phyloP scores from a whole-genome alignment of 2,888 invertebrate genomes.

The Epirrita christyi region DNA sequence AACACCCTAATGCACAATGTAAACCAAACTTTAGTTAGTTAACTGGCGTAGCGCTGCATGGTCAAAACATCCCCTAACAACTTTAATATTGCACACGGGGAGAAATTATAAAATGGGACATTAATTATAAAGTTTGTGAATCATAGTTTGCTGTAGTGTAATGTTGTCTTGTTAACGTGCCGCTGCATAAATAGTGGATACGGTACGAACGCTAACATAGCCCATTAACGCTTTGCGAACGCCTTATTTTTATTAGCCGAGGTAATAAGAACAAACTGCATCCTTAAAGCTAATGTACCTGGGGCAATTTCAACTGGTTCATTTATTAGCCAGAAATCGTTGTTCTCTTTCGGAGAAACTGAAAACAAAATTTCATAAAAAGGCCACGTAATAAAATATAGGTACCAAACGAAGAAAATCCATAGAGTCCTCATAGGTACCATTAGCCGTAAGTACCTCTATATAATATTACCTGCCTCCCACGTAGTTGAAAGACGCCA shows the following conservation, averaged over 20 bases:
- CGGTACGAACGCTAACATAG: slow-evolving; percentile 50
- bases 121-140: slow-evolving; percentile 70
- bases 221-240: slow-evolving; percentile 55
- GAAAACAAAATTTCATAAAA: not conserved
- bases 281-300: slow-evolving; percentile 45
- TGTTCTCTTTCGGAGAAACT: no score
- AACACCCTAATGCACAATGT: slow-evolving; percentile 34
- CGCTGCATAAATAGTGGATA: slow-evolving; percentile 60
- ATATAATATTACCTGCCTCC: slow-evolving; percentile 3
- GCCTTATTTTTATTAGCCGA: slow-evolving; percentile 55
- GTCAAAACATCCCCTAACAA: slow-evolving; percentile 57
- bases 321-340: not conserved
- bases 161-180: slow-evolving; percentile 68
- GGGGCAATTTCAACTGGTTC: slow-evolving; percentile 23
- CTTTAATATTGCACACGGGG: slow-evolving; percentile 60
- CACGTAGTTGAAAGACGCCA: slow-evolving; percentile 15
- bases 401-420: no score
- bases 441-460: no score
- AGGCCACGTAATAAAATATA: no score
- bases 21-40: slow-evolving; percentile 41
- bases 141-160: slow-evolving; percentile 64
- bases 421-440: no score
- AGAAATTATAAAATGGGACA: slow-evolving; percentile 67
- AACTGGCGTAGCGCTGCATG: slow-evolving; percentile 43
- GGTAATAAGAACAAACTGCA: slow-evolving; percentile 52